A percentile compares a stretch with the other conserved stretches of the same genome.
phyloP scores from a whole-genome alignment of 2,797 vertebrate species.

The Poeciliopsis paucimaculata region DNA sequence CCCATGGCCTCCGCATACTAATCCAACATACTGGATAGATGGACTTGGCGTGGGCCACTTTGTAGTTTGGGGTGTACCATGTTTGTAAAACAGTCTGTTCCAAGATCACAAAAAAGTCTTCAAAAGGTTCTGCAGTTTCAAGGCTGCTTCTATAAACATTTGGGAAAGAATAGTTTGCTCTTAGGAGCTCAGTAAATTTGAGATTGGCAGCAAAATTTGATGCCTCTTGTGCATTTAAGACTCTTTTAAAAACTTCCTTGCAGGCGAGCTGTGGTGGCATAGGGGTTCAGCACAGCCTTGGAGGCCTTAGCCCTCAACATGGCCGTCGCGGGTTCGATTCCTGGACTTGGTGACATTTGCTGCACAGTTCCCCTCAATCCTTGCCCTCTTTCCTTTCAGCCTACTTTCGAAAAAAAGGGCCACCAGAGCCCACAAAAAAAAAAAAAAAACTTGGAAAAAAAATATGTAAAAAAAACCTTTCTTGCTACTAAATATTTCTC shows the following conservation, averaged over 20 bases:
- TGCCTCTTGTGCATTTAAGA: background rate
- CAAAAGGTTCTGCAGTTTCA: background rate
- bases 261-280: too few relatives aligned
- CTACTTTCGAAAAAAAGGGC: too few relatives aligned
- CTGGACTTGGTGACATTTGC: too few relatives aligned
- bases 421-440: too few relatives aligned
- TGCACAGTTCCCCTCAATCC: too few relatives aligned
- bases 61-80: background rate
- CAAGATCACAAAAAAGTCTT: background rate
- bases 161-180: background rate
- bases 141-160: background rate
- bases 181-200: background rate
- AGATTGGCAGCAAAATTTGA: background rate
- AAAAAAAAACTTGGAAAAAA: too few relatives aligned
- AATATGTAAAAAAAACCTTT: background rate
- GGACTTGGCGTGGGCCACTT: background rate
- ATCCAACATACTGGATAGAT: conserved; percentile 67
- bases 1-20: conserved; percentile 75
- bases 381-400: too few relatives aligned
- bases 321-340: too few relatives aligned
- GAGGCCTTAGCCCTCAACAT: too few relatives aligned
- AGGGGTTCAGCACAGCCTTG: too few relatives aligned
- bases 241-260: background rate
- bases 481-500: background rate
- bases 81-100: background rate